Evolutionary conservation across 2,797 vertebrate species (phyloP).

Genomic region (Gouania willdenowi): DNA sequence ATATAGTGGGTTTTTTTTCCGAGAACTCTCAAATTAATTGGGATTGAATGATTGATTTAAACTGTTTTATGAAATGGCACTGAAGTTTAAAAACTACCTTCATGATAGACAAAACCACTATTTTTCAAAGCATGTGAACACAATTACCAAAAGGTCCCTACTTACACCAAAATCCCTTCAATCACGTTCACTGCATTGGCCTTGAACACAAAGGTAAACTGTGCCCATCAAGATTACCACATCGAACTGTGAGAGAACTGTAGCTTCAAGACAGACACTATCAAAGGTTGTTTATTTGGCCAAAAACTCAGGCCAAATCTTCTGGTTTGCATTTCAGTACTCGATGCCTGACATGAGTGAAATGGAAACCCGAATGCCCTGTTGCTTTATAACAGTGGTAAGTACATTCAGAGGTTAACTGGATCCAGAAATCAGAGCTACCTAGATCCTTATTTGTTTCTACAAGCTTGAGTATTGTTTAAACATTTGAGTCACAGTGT

Average conservation of each 20-base stretch:
- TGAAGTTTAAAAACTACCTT: no score
- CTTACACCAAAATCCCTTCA: slow-evolving; percentile 10
- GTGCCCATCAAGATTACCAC: slow-evolving; percentile 31
- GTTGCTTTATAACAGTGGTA: slow-evolving; percentile 37
- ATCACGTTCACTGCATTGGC: slow-evolving; percentile 2
- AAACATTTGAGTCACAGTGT: slow-evolving; percentile 52
- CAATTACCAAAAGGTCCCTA: neutral
- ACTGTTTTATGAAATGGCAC: no score
- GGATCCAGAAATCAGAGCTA: slow-evolving; percentile 11
- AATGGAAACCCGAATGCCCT: slow-evolving; percentile 44
- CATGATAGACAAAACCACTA: no score
- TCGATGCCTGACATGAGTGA: slow-evolving; percentile 27
- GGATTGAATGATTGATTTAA: no score
- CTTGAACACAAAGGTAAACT: slow-evolving; percentile 30
- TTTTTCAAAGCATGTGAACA: slow-evolving; percentile 3
- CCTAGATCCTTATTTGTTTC: no score
- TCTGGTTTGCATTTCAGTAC: slow-evolving; percentile 36
- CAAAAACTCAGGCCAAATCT: slow-evolving; percentile 24
- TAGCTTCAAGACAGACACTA: slow-evolving; percentile 22
- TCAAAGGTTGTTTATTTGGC: slow-evolving; percentile 50
- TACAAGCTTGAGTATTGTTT: no score
- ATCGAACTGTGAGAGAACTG: slow-evolving; percentile 18
- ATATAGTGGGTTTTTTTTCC: no score
- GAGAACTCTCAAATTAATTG: no score
- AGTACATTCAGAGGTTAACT: slow-evolving; percentile 38